A percentile compares a stretch with the other conserved stretches of the same genome.
These are phyloP conservation scores for Pangasius krempfi DNA, from an alignment of 2,797 vertebrate genomes.

Conservation along the genomic window DNA sequence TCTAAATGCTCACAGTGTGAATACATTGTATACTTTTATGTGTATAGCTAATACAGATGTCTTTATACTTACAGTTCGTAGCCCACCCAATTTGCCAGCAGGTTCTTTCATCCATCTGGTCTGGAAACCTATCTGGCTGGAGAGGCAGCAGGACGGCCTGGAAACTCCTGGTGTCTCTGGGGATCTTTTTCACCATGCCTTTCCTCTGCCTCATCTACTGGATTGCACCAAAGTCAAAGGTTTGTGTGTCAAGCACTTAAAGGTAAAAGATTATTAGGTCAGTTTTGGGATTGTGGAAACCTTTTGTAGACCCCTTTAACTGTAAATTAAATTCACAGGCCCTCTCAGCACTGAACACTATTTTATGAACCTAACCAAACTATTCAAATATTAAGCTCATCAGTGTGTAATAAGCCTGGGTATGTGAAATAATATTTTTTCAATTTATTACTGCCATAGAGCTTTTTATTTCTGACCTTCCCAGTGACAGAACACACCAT, in stretches of 20 bases:
- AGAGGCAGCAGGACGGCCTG: conserved; percentile 84
- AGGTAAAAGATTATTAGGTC: neutral
- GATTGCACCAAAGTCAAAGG: conserved; percentile 88
- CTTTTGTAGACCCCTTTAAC: neutral
- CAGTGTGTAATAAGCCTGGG: neutral
- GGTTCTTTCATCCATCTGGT: conserved; percentile 93
- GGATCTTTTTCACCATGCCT: conserved; percentile 89
- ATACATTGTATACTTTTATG: neutral
- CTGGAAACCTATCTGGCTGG: conserved; percentile 85
- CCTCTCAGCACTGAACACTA: no score
- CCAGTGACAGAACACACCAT: neutral
- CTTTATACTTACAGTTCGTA: conserved; percentile 79
- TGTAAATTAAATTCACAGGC: neutral
- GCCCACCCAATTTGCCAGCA: conserved; percentile 93
- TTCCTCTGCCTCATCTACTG: conserved; percentile 86
- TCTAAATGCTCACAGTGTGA: neutral
- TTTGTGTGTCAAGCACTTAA: conserved; percentile 48
- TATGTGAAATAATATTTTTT: neutral
- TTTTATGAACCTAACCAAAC: neutral
- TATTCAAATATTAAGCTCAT: neutral
- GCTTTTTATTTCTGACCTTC: neutral
- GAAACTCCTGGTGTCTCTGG: conserved; percentile 84
- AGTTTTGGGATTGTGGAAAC: neutral
- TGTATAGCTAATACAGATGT: neutral
- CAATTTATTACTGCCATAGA: neutral